Conservation (phyloP, 2,888 invertebrate species). For the Drosophila meridiana region DNA sequence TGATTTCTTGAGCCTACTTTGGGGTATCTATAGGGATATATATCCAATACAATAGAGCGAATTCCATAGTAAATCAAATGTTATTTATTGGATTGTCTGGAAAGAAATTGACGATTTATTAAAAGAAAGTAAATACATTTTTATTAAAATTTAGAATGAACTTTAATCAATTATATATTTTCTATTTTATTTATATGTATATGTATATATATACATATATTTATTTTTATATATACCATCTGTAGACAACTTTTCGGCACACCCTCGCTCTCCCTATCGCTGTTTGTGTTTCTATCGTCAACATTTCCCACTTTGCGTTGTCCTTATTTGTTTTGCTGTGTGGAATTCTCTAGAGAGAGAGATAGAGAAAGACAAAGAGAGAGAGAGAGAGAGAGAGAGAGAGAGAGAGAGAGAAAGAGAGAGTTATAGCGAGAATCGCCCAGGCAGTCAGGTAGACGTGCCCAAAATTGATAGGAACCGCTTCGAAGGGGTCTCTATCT, state of each 20-base stretch:
- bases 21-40: too few species aligned
- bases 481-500: constrained; percentile 18
- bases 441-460: constrained; percentile 50
- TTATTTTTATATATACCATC: too few species aligned
- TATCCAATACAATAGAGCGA: too few species aligned
- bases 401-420: not conserved
- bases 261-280: constrained; percentile 29
- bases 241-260: not conserved
- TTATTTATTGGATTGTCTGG: too few species aligned
- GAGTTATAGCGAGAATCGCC: constrained; percentile 10
- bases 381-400: not conserved
- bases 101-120: too few species aligned
- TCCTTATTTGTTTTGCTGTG: constrained; percentile 78
- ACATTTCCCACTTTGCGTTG: constrained; percentile 56
- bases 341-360: constrained; percentile 30
- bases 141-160: too few species aligned
- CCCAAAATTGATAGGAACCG: constrained; percentile 26
- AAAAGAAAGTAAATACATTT: too few species aligned
- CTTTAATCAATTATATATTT: too few species aligned
- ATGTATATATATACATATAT: too few species aligned
- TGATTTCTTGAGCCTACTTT: not conserved
- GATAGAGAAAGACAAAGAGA: not conserved
- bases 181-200: too few species aligned
- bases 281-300: constrained; percentile 40
- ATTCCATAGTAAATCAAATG: too few species aligned